Conservation (phyloP, 2,797 vertebrate genomes). For the Acrocephalus scirpaceus region DNA sequence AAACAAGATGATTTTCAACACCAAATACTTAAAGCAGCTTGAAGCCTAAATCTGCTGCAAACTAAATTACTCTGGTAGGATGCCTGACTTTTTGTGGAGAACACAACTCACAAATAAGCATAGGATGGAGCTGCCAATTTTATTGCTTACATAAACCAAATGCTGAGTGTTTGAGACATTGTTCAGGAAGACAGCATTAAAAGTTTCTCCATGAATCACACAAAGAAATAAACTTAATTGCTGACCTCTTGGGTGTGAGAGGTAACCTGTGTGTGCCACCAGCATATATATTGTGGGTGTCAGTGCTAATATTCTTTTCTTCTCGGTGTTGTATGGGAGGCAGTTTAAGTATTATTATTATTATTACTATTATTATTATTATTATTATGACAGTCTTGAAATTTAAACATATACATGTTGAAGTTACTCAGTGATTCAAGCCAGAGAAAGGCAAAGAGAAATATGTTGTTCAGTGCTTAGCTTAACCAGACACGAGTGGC, state of each 20-base stretch:
- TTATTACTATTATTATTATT: background rate
- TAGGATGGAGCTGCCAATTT: background rate
- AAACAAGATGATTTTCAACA: background rate
- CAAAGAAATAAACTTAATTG: background rate
- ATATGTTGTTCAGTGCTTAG: background rate
- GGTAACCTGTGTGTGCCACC: background rate
- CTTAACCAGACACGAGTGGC: background rate
- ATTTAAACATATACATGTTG: background rate
- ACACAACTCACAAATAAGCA: background rate
- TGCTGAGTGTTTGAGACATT: background rate
- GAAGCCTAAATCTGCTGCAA: background rate
- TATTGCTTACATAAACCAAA: background rate
- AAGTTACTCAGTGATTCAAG: background rate
- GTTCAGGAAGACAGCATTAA: background rate
- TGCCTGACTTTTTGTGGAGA: background rate
- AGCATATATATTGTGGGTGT: fast-evolving
- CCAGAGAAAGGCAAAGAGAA: background rate
- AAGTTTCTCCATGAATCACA: background rate
- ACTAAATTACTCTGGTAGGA: background rate
- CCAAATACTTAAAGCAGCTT: background rate
- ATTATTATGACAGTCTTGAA: background rate
- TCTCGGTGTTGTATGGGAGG: background rate
- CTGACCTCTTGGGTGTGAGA: background rate
- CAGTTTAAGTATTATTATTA: background rate
- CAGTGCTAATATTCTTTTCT: background rate